Evolutionary conservation across 2,113 vertebrate species (phyloP).

Genomic region (Forbesichthys papilliferus): DNA sequence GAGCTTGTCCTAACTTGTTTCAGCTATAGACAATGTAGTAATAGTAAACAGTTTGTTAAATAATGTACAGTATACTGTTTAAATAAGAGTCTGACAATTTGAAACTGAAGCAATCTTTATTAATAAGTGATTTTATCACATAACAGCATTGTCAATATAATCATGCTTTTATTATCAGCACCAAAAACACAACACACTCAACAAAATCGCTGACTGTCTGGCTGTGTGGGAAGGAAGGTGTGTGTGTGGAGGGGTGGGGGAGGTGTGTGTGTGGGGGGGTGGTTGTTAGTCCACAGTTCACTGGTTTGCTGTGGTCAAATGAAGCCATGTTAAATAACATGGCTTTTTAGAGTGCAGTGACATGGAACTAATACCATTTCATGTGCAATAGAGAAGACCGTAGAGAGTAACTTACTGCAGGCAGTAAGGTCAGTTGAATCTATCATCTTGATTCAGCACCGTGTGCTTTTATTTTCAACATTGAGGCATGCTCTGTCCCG

Average conservation of each 20-base stretch:
- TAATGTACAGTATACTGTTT: not conserved
- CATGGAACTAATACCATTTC: constrained; percentile 8
- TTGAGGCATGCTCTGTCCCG: constrained; percentile 6
- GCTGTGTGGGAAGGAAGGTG: no score
- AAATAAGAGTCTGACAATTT: not conserved
- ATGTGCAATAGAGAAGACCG: constrained; percentile 3
- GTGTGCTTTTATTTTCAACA: constrained; percentile 1
- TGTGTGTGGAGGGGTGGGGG: not conserved
- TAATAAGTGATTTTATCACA: not conserved
- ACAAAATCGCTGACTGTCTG: not conserved
- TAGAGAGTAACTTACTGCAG: not conserved
- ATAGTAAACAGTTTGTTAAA: no score
- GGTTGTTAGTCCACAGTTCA: not conserved
- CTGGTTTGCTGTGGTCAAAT: not conserved
- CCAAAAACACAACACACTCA: constrained; percentile 4
- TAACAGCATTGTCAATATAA: not conserved
- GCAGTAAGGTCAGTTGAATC: not conserved
- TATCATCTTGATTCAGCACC: not conserved
- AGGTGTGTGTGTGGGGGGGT: not conserved
- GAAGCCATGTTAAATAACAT: constrained; percentile 8
- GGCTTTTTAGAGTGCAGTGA: not conserved
- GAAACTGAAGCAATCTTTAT: not conserved
- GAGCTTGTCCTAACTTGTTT: no score
- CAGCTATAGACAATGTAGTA: no score
- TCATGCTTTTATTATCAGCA: not conserved